Evolutionary conservation across 2,888 invertebrate genomes (phyloP), one percentile per base, ranked within the genome.

Genomic region (Oscheius sp.): DNA sequence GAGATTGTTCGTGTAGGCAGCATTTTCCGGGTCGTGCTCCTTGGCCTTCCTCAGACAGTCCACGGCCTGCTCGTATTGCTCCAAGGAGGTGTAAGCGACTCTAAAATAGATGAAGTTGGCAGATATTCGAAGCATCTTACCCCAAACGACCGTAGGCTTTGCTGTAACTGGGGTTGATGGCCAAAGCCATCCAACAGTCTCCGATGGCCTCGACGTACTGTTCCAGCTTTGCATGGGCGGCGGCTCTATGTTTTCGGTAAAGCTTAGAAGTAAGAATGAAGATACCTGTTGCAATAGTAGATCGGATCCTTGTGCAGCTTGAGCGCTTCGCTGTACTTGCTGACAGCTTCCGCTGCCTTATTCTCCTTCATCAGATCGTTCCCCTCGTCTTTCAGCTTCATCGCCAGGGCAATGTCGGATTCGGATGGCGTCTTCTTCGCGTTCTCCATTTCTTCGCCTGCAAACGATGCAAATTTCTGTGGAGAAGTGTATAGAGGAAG

Each of bases 11-110:
- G 93, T 93, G 90, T 96, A 96, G 84, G 94, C 94, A 78, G 94
- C 94, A 90, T 97, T 98, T 58, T 93, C 93, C 0, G 97, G 96
- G 88, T 98, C 98, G 79, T 96, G 91, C 89, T 94, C 93, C 53
- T 95, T 90, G 1, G 97, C 98, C 86, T 94, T 94, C 78, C 93
- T 92, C 90, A 95, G 98, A 13, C 95, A 94, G 72, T 93, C 92
- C 77, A 93, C 93, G 0, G 98, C 96, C 88, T 95, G 94, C 75
- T 93, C 92, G 89, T 94, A 94, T 83, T 93, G 93, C 76, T 94
- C 93, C 78, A 96, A 91, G 89, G 94, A 94, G 0, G 95, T 93
- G 87, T 94, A 94, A 0, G 96, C 96, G 72, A 96, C 91, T 70
- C 92, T 91, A 82, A 65, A 87, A 85, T 71, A 47, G 51, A 0